Evolutionary conservation across 1,140 invertebrate species (phyloP), one percentile per base, ranked within the genome.

Genomic region (Diorhabda elongata): DNA sequence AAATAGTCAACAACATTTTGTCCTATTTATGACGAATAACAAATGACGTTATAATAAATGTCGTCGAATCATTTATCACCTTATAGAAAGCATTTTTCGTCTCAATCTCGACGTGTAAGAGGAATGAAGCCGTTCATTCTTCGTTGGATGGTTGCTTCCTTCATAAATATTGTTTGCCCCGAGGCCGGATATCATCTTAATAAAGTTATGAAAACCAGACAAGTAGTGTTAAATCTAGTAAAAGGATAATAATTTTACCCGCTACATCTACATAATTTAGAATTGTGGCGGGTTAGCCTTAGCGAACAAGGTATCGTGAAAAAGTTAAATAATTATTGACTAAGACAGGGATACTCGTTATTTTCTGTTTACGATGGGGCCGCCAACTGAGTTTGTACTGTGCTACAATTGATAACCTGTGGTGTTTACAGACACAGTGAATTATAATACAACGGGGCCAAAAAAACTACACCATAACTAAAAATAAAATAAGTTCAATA

Each of bases 301-400:
- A 58, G 65, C 58, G 64, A 64, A 45, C 61, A 68, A 66, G 67
- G 61, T 71, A 71, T 73, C 73, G 70, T 77, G 76, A 77, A 76
- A 74, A 77, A 77, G 73, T 75, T 71, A 74, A 77, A 77, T 77
- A 77, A 77, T 77, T 75, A 77, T 77, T 73, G 73, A 70, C 71
- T 64, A 69, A 69, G 76, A 77, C 76, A 76, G 73, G 63, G 62
- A 69, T 69, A 71, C 71, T 72, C 72, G 76, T 75, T 75, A 71
- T 75, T 70, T 71, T 69, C 71, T 71, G 73, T 75, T 75, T 74
- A 77, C 72, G 76, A 75, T 65, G 61, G 66, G 70, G 64, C 73
- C 74, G 66, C 76, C 71, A 64, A 64, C 67, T 73, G 73, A 11
- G 70, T 56, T 52, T 52, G 61, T 68, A 75, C 71, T 69, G 71